phyloP scores from a whole-genome alignment of 2,113 vertebrate genomes.

The Vimba vimba region DNA sequence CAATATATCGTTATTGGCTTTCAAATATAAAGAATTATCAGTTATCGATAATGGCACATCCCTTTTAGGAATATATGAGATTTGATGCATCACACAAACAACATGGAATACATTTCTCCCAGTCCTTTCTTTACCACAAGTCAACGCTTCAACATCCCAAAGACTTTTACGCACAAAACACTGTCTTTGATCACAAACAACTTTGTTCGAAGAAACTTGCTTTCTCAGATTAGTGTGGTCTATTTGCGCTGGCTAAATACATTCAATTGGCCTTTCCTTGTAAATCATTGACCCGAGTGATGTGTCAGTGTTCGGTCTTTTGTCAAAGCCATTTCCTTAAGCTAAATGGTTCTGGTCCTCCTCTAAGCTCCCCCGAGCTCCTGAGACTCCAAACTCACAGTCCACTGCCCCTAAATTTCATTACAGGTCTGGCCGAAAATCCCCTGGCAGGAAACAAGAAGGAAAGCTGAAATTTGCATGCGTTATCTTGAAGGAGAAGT shows the following conservation, averaged over 20 bases:
- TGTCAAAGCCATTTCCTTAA: conserved; percentile 54
- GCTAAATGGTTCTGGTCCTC: conserved; percentile 58
- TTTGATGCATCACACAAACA: background rate
- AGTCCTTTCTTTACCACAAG: background rate
- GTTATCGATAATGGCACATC: too few relatives aligned
- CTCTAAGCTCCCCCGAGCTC: conserved; percentile 50
- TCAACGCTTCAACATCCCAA: background rate
- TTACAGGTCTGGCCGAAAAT: conserved; percentile 54
- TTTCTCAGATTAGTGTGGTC: conserved; percentile 8
- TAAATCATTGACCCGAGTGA: conserved; percentile 44
- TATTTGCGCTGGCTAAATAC: conserved; percentile 21
- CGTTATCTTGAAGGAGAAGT: conserved; percentile 41
- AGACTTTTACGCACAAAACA: background rate
- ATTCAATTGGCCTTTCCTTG: conserved; percentile 30
- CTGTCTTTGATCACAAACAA: background rate
- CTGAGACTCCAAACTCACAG: conserved; percentile 49
- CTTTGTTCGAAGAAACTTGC: conserved; percentile 28
- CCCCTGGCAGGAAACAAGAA: conserved; percentile 45
- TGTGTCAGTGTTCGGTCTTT: conserved; percentile 37
- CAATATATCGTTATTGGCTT: too few relatives aligned
- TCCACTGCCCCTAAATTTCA: conserved; percentile 58
- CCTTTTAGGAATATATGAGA: background rate
- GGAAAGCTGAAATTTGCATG: conserved; percentile 51
- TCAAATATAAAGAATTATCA: too few relatives aligned
- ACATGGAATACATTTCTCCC: background rate